Conservation (phyloP, 2,113 vertebrate species). For the Pelusios castaneus region DNA sequence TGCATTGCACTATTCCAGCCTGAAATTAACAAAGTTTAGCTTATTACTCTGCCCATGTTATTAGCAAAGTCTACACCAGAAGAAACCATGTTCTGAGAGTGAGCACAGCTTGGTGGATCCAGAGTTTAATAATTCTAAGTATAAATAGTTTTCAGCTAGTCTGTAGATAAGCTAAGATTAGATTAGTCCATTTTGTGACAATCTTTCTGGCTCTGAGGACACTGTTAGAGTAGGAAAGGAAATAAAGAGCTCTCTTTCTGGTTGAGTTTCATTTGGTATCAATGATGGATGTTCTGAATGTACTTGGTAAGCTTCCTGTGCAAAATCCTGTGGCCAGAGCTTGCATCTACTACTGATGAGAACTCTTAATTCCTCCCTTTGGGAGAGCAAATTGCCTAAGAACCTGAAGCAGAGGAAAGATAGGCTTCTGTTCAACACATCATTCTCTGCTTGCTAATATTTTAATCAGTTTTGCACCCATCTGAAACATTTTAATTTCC, state of each 20-base stretch:
- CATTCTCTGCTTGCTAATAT: not conserved
- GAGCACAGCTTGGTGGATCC: not conserved
- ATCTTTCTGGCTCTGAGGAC: not conserved
- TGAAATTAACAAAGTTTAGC: not conserved
- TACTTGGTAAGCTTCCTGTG: conserved; percentile 2
- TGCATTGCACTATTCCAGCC: not conserved
- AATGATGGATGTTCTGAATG: conserved; percentile 9
- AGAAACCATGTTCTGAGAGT: not conserved
- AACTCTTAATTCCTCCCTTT: not conserved
- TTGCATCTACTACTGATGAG: not conserved
- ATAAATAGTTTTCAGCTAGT: not conserved
- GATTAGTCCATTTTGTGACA: not conserved
- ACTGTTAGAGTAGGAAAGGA: not conserved
- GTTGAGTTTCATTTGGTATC: not conserved
- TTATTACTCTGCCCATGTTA: not conserved
- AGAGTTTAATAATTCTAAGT: not conserved
- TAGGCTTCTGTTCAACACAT: not conserved
- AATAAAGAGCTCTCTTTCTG: not conserved
- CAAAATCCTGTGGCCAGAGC: not conserved
- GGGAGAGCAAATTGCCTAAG: not conserved
- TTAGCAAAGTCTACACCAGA: not conserved
- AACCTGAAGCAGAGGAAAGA: not conserved
- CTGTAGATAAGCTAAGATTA: conserved; percentile 16
- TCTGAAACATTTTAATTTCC: not conserved
- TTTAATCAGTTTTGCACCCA: not conserved